Evolutionary conservation across 1,140 invertebrate species (phyloP), one percentile per base, ranked within the genome.

Genomic region (Delia radicum): DNA sequence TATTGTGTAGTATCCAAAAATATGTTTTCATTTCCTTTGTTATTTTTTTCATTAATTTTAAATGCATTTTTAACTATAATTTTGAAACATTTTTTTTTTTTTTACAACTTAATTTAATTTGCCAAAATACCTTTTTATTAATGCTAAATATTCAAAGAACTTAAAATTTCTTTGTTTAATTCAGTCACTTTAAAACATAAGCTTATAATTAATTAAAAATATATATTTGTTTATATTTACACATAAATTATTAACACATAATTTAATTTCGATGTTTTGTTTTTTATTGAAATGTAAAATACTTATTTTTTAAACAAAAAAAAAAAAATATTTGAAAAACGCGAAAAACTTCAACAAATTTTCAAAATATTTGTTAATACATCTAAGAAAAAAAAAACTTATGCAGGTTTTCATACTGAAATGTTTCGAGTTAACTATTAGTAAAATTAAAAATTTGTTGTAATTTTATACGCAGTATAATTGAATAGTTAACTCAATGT

Each of bases 1-100:
- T 55, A n/a, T 73, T 73, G 48, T 73, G 27, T 73, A 37, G 27
- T 73, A 73, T 73, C 72, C 72, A 73, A 73, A 73, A 73, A 73
- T 73, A 73, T 73, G 37, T 55, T 73, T 55, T 15, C 27, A 42
- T 55, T 73, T 73, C 26, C 15, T 73, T 61, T 73, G 13, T 72
- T 67, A n/a, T 33, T 67, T 33, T 26, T 67, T 24, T 71, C 67
- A 7, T 37, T 29, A 26, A 13, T 55, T 42, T 73, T 73, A 46
- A 42, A 46, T 55, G 15, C 72, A 46, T 73, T 73, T 69, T 69
- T 69, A 24, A 37, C 29, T 69, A 69, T 69, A 69, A 37, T 69
- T 69, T 69, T 69, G 65, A 69, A 69, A 69, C 31, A 7, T 31
- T 69, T 69, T 69, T 26, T 21, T 3, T 31, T 29, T 31, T 33